Evolutionary conservation across 1,140 invertebrate species (phyloP), one percentile per base, ranked within the genome.

Genomic region (Pseudomyrmex flavicornis): DNA sequence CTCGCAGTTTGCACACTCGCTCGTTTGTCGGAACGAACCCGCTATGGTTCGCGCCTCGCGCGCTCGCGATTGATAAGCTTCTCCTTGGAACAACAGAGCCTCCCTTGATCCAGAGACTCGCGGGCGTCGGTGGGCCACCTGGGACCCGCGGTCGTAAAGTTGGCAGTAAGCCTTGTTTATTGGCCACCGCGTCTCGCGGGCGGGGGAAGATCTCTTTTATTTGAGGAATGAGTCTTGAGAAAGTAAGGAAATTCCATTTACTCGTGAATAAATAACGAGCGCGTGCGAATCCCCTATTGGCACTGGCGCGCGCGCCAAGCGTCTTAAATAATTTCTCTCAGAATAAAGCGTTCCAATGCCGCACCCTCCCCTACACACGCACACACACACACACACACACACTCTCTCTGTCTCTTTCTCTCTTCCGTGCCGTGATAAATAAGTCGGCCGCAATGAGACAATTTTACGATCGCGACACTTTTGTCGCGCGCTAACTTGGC

Each of bases 141-240:
- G 88, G 70, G 80, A 56, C 75, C 35, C 73, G 35, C 5, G 56
- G 54, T 86, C 87, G 87, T 89, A 89, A 89, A 88, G 79, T 88
- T 89, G 80, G 44, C 74, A 62, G 74, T 89, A 88, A 89, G 87
- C 65, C 87, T 88, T 89, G 87, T 89, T 89, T 89, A 89, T 89
- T 73, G 84, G 69, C 54, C 52, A 22, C 77, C 35, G 20, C 35
- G 20, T 48, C 35, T 35, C 2, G 63, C 26, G 15, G 66, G 68
- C n/a, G 70, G 13, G 12, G 66, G 63, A 61, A 61, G 58, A 88
- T 88, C 87, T 88, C 84, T 88, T 85, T 88, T 88, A 85, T 88
- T 88, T 77, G 86, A 73, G 20, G 72, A 50, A 82, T 52, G 83
- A 66, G 9, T 50, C 20, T 56, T 65, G 63, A 56, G 50, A 10